Percentiles rank a stretch among this genome's conserved stretches.
Conservation (phyloP, 2,888 invertebrate genomes). For the Aleiodes leptofemur region DNA sequence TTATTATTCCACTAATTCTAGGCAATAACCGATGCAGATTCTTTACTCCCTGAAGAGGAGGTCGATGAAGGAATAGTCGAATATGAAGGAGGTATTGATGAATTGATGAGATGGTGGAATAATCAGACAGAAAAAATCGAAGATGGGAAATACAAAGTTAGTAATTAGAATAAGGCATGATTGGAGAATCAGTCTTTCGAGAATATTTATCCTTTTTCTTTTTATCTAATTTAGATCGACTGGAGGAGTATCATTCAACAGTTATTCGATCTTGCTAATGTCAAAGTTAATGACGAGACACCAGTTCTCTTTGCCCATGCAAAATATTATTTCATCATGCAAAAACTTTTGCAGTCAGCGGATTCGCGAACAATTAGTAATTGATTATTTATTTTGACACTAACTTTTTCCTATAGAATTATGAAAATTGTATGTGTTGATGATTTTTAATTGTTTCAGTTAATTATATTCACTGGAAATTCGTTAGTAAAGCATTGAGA, state of each 20-base stretch:
- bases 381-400: neutral
- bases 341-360: neutral
- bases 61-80: neutral
- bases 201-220: neutral
- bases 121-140: neutral
- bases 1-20: neutral
- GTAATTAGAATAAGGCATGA: neutral
- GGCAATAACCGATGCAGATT: too few relatives aligned
- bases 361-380: constrained; percentile 22
- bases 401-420: neutral
- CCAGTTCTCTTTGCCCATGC: neutral
- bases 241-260: constrained; percentile 9
- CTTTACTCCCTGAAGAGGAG: neutral
- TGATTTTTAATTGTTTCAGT: constrained; percentile 37
- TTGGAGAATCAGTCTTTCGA: neutral
- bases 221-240: constrained; percentile 3
- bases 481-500: constrained; percentile 43
- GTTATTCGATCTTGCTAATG: constrained; percentile 7
- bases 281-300: neutral
- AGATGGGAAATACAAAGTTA: neutral
- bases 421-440: too few relatives aligned
- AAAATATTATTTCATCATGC: neutral
- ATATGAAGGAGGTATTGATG: neutral
- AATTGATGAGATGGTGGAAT: constrained; percentile 5
- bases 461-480: constrained; percentile 55